phyloP scores from a whole-genome alignment of 2,888 invertebrate genomes.

The Limenitis camilla region DNA sequence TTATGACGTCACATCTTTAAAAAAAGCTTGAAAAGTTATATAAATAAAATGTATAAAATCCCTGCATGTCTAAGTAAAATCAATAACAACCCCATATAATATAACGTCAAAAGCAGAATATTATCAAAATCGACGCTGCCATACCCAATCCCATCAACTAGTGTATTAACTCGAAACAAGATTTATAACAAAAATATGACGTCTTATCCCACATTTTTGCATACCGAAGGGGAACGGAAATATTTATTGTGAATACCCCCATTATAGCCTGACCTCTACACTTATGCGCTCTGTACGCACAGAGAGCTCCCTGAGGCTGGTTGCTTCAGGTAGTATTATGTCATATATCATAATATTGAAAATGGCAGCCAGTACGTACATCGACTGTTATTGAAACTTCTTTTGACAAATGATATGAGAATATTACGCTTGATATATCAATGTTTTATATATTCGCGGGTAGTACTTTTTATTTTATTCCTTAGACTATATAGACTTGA shows the following conservation, averaged over 20 bases:
- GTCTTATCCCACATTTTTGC: slow-evolving; percentile 63
- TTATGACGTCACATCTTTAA: too few relatives aligned
- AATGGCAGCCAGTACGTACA: slow-evolving; percentile 42
- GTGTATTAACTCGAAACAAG: slow-evolving; percentile 64
- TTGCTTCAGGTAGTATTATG: slow-evolving; percentile 46
- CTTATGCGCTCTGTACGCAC: background rate
- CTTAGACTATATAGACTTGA: too few relatives aligned
- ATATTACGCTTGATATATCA: slow-evolving; percentile 12
- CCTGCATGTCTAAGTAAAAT: too few relatives aligned
- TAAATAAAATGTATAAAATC: too few relatives aligned
- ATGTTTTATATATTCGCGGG: too few relatives aligned
- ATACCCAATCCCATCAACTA: slow-evolving; percentile 33
- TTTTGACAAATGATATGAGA: slow-evolving; percentile 63
- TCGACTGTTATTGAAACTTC: slow-evolving; percentile 60
- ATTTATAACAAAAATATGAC: slow-evolving; percentile 64
- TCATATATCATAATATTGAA: slow-evolving; percentile 70
- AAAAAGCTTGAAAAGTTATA: too few relatives aligned
- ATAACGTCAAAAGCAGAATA: background rate
- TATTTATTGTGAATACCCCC: slow-evolving; percentile 50
- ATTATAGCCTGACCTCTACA: slow-evolving; percentile 28
- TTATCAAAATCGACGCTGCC: background rate
- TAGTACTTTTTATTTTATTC: too few relatives aligned
- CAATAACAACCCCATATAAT: too few relatives aligned
- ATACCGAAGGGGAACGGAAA: slow-evolving; percentile 54
- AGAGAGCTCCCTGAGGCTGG: slow-evolving; percentile 6